Evolutionary conservation across 1,140 invertebrate species (phyloP).

Genomic region (Diploscapter pachys): DNA sequence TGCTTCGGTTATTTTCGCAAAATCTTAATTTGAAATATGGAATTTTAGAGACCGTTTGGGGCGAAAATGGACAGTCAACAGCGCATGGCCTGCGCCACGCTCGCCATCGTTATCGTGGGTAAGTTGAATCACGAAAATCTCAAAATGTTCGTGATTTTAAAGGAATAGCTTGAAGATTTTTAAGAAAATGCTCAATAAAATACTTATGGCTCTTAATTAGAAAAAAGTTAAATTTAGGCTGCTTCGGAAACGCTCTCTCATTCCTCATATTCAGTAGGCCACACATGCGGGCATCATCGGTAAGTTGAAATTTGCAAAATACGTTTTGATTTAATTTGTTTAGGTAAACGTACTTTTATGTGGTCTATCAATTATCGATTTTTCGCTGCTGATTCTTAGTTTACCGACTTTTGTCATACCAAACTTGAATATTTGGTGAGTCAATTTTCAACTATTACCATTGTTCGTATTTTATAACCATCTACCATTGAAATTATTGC

Average conservation of each 20-base stretch:
- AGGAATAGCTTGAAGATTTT: too few species aligned
- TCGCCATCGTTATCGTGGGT: conserved; percentile 37
- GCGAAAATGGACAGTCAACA: conserved; percentile 9
- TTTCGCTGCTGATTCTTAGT: conserved; percentile 43
- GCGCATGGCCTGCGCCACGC: conserved; percentile 39
- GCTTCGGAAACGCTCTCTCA: conserved; percentile 38
- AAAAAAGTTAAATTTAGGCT: background rate
- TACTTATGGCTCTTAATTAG: too few species aligned
- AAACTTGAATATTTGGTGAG: conserved; percentile 38
- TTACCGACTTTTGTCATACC: conserved; percentile 52
- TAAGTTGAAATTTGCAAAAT: conserved; percentile 28
- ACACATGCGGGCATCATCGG: conserved; percentile 39
- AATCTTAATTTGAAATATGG: too few species aligned
- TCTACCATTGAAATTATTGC: too few species aligned
- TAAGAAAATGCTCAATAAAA: too few species aligned
- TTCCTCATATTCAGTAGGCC: conserved; percentile 41
- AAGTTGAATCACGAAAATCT: too few species aligned
- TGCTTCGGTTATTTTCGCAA: too few species aligned
- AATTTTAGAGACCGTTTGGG: too few species aligned
- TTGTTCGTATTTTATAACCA: too few species aligned
- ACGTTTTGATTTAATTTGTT: conserved; percentile 14
- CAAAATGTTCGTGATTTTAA: too few species aligned
- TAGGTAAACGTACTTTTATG: conserved; percentile 48
- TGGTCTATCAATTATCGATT: conserved; percentile 45
- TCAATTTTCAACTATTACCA: background rate